phyloP scores from a whole-genome alignment of 1,140 invertebrate genomes.

The Sarcophaga bullata region DNA sequence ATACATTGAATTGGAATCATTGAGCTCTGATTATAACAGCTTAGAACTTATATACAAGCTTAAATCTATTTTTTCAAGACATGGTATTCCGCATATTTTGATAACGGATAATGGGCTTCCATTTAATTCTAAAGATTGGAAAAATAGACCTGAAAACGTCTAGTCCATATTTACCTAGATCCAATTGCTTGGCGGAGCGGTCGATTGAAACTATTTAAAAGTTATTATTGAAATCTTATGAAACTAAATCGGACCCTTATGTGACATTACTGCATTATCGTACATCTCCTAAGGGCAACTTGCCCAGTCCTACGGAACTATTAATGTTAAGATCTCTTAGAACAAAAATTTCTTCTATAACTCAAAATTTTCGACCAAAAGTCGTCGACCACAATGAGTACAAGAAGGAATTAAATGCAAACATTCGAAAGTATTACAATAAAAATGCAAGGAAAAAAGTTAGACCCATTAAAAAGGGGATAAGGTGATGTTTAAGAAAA shows the following conservation, averaged over 20 bases:
- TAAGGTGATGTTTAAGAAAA: neutral
- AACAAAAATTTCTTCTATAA: conserved; percentile 23
- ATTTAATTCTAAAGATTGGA: conserved; percentile 51
- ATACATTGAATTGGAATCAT: conserved; percentile 41
- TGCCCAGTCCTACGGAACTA: conserved; percentile 18
- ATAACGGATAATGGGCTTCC: conserved; percentile 41
- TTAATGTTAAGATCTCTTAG: conserved; percentile 33
- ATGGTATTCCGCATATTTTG: conserved; percentile 40
- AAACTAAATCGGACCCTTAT: conserved; percentile 48
- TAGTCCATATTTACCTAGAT: conserved; percentile 63
- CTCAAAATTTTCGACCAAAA: conserved; percentile 25
- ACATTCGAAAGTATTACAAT: neutral
- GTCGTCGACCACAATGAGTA: neutral
- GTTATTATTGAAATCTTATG: conserved; percentile 50
- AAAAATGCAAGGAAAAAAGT: conserved; percentile 4
- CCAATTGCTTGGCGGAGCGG: conserved; percentile 66
- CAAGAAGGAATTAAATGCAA: conserved; percentile 6
- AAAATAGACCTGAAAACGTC: conserved; percentile 59
- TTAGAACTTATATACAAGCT: conserved; percentile 6
- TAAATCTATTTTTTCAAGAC: conserved; percentile 39
- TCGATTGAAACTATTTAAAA: conserved; percentile 55
- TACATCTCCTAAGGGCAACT: conserved; percentile 47
- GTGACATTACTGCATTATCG: conserved; percentile 51
- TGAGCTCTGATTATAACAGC: conserved; percentile 21
- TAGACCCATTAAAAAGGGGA: neutral